Conservation (phyloP, 2,113 vertebrate genomes). For the Poecilia latipinna region DNA sequence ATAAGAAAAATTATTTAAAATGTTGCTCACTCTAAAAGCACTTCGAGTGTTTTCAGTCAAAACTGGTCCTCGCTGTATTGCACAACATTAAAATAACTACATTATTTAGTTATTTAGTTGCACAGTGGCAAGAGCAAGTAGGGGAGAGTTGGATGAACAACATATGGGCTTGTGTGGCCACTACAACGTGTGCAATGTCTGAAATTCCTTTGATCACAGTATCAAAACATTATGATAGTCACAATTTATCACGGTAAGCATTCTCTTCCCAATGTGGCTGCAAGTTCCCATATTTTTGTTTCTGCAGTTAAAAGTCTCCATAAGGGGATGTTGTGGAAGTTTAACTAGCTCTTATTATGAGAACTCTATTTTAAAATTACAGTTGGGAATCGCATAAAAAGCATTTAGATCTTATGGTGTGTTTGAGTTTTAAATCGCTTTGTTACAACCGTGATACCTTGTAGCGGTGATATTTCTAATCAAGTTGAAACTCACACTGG, state of each 20-base stretch:
- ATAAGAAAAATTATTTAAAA: not conserved
- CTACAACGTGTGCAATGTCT: conserved; percentile 66
- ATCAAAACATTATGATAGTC: conserved; percentile 72
- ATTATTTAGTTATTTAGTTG: conserved; percentile 58
- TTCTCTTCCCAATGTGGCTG: conserved; percentile 21
- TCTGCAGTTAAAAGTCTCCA: not conserved
- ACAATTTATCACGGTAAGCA: conserved; percentile 70
- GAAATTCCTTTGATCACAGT: conserved; percentile 75
- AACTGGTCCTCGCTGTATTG: conserved; percentile 77
- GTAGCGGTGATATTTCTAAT: not conserved
- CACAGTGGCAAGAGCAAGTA: conserved; percentile 41
- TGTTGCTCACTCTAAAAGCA: conserved; percentile 55
- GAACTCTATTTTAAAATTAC: too few relatives aligned
- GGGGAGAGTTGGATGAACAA: conserved; percentile 26
- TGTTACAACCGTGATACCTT: not conserved
- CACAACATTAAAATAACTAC: conserved; percentile 72
- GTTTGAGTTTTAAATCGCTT: too few relatives aligned
- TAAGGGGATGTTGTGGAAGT: not conserved
- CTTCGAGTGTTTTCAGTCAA: conserved; percentile 73
- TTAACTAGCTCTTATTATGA: not conserved
- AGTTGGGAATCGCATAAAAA: too few relatives aligned
- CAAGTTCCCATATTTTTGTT: not conserved
- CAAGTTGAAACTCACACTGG: not conserved
- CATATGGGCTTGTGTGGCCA: conserved; percentile 39
- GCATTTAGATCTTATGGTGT: too few relatives aligned